Conservation (phyloP, 2,888 invertebrate species). For the Sepiola atlantica region DNA sequence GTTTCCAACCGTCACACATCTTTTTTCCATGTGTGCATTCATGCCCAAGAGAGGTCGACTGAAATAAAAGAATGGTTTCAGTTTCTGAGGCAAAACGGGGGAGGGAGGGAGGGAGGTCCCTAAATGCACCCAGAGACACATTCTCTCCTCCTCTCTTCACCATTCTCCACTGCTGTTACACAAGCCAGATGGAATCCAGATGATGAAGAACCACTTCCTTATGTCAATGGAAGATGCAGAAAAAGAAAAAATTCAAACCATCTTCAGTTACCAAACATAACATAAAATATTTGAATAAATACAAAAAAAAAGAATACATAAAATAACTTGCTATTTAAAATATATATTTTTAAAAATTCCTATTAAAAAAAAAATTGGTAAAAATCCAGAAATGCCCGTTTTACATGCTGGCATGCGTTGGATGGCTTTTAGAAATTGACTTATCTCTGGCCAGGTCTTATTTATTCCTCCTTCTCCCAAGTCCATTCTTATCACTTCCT, state of each 20-base stretch:
- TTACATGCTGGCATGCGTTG: no score
- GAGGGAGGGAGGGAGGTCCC: neutral
- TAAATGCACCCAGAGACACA: neutral
- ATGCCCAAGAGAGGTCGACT: neutral
- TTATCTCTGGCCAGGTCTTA: no score
- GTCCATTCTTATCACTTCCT: no score
- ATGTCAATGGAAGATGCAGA: neutral
- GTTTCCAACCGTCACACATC: no score
- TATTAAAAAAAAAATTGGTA: no score
- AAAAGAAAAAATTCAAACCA: neutral
- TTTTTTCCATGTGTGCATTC: no score
- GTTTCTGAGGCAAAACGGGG: neutral
- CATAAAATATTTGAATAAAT: neutral
- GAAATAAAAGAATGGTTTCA: conserved; percentile 8
- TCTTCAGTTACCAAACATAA: neutral
- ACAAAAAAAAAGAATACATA: no score
- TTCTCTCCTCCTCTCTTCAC: neutral
- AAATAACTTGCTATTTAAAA: no score
- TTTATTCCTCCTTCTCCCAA: no score
- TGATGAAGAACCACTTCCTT: neutral
- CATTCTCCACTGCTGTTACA: neutral
- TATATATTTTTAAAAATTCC: no score
- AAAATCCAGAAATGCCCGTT: no score
- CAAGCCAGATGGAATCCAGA: neutral
- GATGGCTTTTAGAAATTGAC: no score